These are phyloP conservation scores for Tribolium freemani DNA, from an alignment of 2,888 invertebrate species.

Conservation along the genomic window DNA sequence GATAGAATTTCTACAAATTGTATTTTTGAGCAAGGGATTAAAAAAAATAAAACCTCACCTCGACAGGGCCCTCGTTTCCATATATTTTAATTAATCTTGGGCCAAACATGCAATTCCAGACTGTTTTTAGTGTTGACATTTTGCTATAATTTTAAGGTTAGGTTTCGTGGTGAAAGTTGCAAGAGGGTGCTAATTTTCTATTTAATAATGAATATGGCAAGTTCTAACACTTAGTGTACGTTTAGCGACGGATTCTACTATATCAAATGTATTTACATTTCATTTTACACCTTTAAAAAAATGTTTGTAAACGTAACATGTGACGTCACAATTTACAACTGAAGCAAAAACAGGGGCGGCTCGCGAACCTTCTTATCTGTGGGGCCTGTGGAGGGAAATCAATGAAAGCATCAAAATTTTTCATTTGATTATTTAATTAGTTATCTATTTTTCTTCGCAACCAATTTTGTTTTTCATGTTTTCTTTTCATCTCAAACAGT, in stretches of 20 bases:
- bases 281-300: conserved; percentile 6
- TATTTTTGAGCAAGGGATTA: neutral
- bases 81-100: conserved; percentile 82
- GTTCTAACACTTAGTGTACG: neutral
- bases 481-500: too few relatives aligned
- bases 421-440: too few relatives aligned
- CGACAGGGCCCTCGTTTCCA: conserved; percentile 71
- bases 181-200: neutral
- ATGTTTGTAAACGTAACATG: conserved; percentile 7
- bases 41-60: conserved; percentile 55
- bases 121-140: conserved; percentile 68
- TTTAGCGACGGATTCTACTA: conserved; percentile 6
- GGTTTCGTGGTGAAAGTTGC: neutral
- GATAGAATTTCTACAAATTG: conserved; percentile 74
- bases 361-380: neutral
- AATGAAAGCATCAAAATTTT: too few relatives aligned
- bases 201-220: neutral
- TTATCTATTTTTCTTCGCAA: too few relatives aligned
- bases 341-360: conserved; percentile 2
- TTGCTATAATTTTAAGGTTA: conserved; percentile 43
- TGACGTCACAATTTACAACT: conserved; percentile 15
- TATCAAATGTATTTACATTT: neutral
- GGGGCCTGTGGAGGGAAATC: too few relatives aligned
- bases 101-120: conserved; percentile 78
- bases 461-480: too few relatives aligned